These are phyloP conservation scores for Oxystoma pomonae DNA, from an alignment of 2,888 invertebrate genomes.

Conservation along the genomic window DNA sequence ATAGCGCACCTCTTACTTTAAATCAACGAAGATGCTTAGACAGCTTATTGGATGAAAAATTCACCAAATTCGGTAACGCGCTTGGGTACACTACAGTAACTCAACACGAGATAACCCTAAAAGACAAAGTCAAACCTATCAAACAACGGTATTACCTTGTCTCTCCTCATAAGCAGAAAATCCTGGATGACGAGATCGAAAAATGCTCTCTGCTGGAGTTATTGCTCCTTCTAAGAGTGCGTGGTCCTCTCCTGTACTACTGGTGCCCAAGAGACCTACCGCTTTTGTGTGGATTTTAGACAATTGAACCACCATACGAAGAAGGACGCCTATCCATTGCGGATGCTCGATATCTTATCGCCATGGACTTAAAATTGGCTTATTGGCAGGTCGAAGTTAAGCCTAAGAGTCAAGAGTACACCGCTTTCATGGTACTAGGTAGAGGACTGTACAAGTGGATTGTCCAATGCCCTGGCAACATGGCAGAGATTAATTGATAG, in stretches of 20 bases:
- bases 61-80: conserved; percentile 9
- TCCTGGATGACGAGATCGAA: conserved; percentile 32
- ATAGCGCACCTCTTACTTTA: conserved; percentile 17
- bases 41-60: conserved; percentile 8
- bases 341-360: background rate
- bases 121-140: no score
- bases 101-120: conserved; percentile 5
- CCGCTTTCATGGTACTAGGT: background rate
- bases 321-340: background rate
- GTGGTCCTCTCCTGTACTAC: no score
- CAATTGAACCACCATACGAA: background rate
- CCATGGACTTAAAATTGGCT: background rate
- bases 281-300: background rate
- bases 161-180: conserved; percentile 24
- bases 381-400: background rate
- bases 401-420: no score
- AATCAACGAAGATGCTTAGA: no score
- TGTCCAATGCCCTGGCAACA: background rate
- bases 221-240: no score
- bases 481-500: background rate
- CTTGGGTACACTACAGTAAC: conserved; percentile 7
- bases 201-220: no score
- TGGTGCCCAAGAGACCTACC: background rate
- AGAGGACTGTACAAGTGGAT: background rate
- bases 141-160: conserved; percentile 26